Conservation (phyloP, 64 coral and sea anemone genomes). For the Anthopleura sola region DNA sequence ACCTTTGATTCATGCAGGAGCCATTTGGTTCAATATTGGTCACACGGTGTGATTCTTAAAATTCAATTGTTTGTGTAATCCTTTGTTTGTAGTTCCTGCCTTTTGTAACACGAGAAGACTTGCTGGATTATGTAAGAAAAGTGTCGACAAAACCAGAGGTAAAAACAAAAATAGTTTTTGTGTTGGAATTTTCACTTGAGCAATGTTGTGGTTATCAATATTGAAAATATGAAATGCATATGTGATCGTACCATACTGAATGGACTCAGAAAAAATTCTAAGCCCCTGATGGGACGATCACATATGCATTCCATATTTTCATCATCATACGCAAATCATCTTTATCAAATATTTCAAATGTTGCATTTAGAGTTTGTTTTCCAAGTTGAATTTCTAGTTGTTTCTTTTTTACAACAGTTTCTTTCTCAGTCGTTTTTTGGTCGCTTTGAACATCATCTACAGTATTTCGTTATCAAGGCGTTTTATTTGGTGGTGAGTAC, state of each 20-base stretch:
- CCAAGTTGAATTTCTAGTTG: neutral
- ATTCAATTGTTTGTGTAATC: too few relatives aligned
- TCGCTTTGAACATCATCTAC: constrained; percentile 78
- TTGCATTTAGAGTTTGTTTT: too few relatives aligned
- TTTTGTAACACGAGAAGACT: neutral
- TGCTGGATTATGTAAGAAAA: constrained; percentile 2
- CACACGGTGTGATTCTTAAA: too few relatives aligned
- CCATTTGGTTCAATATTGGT: too few relatives aligned
- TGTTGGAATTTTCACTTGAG: neutral
- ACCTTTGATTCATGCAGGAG: too few relatives aligned
- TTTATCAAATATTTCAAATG: too few relatives aligned
- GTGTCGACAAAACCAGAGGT: neutral
- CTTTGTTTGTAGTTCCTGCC: neutral
- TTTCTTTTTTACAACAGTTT: neutral
- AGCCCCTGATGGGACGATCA: too few relatives aligned
- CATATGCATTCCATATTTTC: too few relatives aligned
- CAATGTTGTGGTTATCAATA: neutral
- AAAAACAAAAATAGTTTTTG: neutral
- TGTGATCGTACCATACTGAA: too few relatives aligned
- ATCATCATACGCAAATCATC: too few relatives aligned
- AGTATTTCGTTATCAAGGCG: constrained; percentile 85
- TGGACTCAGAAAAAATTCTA: too few relatives aligned
- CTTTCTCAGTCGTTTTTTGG: constrained; percentile 29
- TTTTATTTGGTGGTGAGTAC: constrained; percentile 69
- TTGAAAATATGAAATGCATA: too few relatives aligned